Evolutionary conservation across 2,888 invertebrate species (phyloP).

Genomic region (Eupeodes latifasciatus): DNA sequence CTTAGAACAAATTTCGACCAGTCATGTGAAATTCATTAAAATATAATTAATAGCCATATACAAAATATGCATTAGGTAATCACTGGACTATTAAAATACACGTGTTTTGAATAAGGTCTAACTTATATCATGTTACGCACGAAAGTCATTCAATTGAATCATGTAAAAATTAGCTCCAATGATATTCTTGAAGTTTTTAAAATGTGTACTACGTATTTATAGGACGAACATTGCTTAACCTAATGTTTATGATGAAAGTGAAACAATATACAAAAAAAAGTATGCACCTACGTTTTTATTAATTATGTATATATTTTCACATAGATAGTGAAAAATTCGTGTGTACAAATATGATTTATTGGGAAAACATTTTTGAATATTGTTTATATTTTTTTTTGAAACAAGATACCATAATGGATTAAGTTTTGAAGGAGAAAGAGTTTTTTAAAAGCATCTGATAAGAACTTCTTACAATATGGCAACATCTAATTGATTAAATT

Average conservation of each 20-base stretch:
- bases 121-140: not conserved
- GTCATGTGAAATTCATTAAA: not conserved
- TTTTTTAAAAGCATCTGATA: too few species aligned
- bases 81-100: not conserved
- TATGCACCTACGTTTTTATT: too few species aligned
- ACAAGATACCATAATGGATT: too few species aligned
- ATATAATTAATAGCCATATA: not conserved
- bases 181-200: not conserved
- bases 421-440: too few species aligned
- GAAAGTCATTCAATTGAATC: constrained; percentile 11
- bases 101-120: constrained; percentile 9
- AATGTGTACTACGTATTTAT: not conserved
- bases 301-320: too few species aligned
- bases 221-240: not conserved
- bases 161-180: not conserved
- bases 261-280: not conserved
- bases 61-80: not conserved
- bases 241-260: not conserved
- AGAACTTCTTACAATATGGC: too few species aligned
- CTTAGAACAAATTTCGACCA: not conserved
- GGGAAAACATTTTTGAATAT: too few species aligned
- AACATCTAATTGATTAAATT: too few species aligned
- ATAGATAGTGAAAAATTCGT: too few species aligned
- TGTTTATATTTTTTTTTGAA: too few species aligned
- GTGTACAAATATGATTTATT: too few species aligned